Evolutionary conservation across 2,797 vertebrate genomes (phyloP).

Genomic region (Remorina albescens): DNA sequence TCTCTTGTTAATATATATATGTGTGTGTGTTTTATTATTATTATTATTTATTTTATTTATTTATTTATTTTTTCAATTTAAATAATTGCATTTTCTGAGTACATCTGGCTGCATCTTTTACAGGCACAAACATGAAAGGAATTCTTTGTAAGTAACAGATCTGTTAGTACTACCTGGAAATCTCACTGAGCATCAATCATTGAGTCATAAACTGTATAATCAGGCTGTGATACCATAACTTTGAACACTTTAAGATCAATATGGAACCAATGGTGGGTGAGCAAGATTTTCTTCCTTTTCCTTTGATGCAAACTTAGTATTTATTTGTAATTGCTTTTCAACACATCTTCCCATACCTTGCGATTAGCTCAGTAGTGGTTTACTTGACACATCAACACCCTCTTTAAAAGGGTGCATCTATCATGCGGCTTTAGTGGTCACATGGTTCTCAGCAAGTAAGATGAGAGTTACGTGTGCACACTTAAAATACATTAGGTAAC

Average conservation of each 20-base stretch:
- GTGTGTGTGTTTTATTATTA: too few species aligned
- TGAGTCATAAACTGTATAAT: not conserved
- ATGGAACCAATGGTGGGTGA: not conserved
- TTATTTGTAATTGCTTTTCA: not conserved
- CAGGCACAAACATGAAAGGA: conserved; percentile 4
- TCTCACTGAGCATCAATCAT: not conserved
- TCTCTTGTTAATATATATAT: not conserved
- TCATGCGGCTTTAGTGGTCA: not conserved
- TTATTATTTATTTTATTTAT: too few species aligned
- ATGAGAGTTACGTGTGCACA: not conserved
- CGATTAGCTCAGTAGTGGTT: not conserved
- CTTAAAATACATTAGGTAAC: not conserved
- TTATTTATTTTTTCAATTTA: too few species aligned
- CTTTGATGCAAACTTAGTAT: not conserved
- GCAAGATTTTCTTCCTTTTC: not conserved
- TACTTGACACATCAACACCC: not conserved
- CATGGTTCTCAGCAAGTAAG: not conserved
- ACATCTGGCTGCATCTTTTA: conserved; percentile 1
- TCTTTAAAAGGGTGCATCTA: not conserved
- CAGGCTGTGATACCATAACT: not conserved
- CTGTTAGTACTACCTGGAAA: not conserved
- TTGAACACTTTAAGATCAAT: not conserved
- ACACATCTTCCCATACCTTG: not conserved
- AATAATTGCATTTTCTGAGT: not conserved
- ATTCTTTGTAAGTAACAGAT: too few species aligned